Conservation (phyloP, 2,888 invertebrate genomes). For the Harmothoe impar region DNA sequence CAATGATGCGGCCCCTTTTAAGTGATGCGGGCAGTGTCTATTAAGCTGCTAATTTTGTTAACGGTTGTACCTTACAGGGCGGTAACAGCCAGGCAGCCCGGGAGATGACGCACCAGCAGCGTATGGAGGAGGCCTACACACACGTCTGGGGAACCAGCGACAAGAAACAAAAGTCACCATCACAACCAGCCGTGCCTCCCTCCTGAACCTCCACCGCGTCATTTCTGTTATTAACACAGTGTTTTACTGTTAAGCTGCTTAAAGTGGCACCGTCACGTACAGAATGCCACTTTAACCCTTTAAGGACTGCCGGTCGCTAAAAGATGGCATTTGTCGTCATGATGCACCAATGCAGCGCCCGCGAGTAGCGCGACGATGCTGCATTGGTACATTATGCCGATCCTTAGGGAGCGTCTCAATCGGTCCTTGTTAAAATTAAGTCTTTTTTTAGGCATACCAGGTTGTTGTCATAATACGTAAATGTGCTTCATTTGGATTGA, state of each 20-base stretch:
- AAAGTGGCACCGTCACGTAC: too few species aligned
- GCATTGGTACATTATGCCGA: too few species aligned
- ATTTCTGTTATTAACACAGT: background rate
- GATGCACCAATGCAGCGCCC: background rate
- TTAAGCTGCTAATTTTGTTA: background rate
- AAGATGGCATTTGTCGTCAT: background rate
- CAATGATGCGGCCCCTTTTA: too few species aligned
- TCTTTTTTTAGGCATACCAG: too few species aligned
- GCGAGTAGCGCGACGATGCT: too few species aligned
- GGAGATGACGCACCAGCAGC: conserved; percentile 20
- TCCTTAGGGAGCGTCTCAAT: too few species aligned
- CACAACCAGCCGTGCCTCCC: background rate
- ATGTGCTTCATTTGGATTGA: too few species aligned
- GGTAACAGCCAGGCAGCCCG: conserved; percentile 48
- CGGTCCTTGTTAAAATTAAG: too few species aligned
- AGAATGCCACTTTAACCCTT: too few species aligned
- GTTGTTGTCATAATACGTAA: too few species aligned
- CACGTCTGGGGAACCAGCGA: conserved; percentile 34
- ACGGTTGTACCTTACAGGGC: background rate
- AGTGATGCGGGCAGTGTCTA: background rate
- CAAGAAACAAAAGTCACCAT: background rate
- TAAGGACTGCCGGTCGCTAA: too few species aligned
- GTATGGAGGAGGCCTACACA: conserved; percentile 19
- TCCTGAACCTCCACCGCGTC: background rate
- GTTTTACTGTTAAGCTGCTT: too few species aligned